Base-by-base conservation (phyloP, 2,888 invertebrate genomes). In the Willowsia nigromaculata region DNA sequence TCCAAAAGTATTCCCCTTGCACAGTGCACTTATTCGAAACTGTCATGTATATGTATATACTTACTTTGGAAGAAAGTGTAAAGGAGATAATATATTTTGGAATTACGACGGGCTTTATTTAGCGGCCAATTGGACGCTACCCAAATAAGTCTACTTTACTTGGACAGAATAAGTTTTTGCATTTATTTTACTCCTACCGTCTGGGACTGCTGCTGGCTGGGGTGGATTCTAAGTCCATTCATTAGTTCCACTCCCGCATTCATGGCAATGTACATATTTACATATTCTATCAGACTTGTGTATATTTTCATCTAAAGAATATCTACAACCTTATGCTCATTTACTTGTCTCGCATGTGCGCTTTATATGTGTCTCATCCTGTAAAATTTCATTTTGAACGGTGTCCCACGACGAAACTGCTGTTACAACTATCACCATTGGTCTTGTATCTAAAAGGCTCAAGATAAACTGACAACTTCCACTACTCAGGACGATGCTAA, bases 381-480 rank as follows among this genome's bases (percentile, higher is more conserved):
- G 37, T 65, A 65, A 65, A 68, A 84, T 84, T 71, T 84, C 71
- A 84, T 84, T 84, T 84, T 71, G 84, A 71, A 84, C 68, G 22
- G 27, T 68, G 68, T 71, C 84, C 84, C 84, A 84, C 71, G 53
- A 84, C 84, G 71, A 84, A 37, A 71, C 50, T 50, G 84, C 53
- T 84, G 15, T 53, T 65, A 6, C 82, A 33, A 56, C 80, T 33
- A 37, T 15, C 56, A 56, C 40, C 37, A 37, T 37, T 33, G 37
- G 33, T 18, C 18, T 43, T 65, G 33, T 82, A 27, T 82, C 25
- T 37, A 33, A 33, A 53, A 62, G 68, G 84, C 33, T 71, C 22
- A 71, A 84, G 84, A 68, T 84, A 84, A 68, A 71, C 40, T 84
- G 71, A 84, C 84, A 84, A 84, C 53, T 71, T 84, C 71, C 22